Conservation (phyloP, 2,113 vertebrate genomes). For the Eclectus roratus region DNA sequence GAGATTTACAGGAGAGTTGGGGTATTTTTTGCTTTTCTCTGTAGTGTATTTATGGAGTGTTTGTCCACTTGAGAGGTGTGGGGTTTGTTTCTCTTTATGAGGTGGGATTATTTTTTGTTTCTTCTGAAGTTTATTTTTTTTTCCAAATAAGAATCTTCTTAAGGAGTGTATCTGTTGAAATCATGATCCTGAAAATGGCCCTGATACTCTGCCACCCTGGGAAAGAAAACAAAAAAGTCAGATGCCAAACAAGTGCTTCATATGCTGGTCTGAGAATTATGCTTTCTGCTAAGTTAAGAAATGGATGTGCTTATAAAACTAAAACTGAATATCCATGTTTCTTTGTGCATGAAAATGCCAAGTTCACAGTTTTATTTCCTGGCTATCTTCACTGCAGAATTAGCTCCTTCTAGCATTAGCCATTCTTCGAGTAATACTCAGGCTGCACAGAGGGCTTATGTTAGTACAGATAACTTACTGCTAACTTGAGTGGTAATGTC, state of each 20-base stretch:
- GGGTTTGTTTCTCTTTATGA: not conserved
- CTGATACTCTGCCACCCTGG: not conserved
- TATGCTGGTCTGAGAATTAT: not conserved
- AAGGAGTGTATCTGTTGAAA: not conserved
- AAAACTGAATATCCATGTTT: not conserved
- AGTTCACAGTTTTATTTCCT: slow-evolving; percentile 33
- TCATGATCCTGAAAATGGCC: not conserved
- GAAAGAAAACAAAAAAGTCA: not conserved
- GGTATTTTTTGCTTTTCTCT: not conserved
- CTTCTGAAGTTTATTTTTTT: not conserved
- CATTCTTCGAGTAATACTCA: not conserved
- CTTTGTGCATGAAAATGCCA: not conserved
- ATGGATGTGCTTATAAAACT: not conserved
- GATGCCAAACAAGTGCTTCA: not conserved
- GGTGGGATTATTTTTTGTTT: not conserved
- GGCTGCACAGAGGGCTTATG: not conserved
- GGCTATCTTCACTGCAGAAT: not conserved
- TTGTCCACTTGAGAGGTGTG: not conserved
- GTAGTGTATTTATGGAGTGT: not conserved
- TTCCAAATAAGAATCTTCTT: not conserved
- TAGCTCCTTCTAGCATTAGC: not conserved
- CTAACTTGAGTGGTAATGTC: not conserved
- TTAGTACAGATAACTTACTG: not conserved
- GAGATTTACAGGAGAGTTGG: not conserved
- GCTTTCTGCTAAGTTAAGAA: not conserved